A percentile compares a stretch with the other conserved stretches of the same genome.
These are phyloP conservation scores for Formica aserva DNA, from an alignment of 2,888 invertebrate genomes.

Conservation along the genomic window DNA sequence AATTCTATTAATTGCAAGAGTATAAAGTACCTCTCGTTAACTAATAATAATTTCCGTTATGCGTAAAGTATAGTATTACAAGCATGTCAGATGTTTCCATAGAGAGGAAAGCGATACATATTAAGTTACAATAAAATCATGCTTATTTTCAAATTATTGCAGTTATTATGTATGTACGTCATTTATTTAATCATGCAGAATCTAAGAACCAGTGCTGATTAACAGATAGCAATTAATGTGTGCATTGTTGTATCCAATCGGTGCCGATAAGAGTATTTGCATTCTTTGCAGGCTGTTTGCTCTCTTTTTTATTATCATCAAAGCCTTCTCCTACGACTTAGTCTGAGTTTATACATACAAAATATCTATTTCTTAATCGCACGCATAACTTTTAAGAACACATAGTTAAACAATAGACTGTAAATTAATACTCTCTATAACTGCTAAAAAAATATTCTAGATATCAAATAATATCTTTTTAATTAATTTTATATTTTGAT, in stretches of 20 bases:
- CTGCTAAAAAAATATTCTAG: neutral
- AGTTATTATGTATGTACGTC: neutral
- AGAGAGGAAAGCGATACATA: slow-evolving; percentile 11
- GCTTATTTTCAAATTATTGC: slow-evolving; percentile 34
- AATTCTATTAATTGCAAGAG: slow-evolving; percentile 17
- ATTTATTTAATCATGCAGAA: slow-evolving; percentile 24
- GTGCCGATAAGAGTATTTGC: neutral
- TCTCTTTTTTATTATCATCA: neutral
- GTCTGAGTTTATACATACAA: neutral
- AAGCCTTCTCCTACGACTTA: neutral
- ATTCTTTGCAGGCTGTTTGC: too few relatives aligned
- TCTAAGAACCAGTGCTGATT: slow-evolving; percentile 6
- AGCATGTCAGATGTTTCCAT: slow-evolving; percentile 31
- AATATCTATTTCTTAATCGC: neutral
- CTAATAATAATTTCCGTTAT: slow-evolving; percentile 23
- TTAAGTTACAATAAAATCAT: slow-evolving; percentile 28
- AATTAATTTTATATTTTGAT: neutral
- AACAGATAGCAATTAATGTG: slow-evolving; percentile 23
- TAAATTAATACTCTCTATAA: slow-evolving; percentile 7
- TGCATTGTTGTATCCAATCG: neutral
- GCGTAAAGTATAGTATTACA: slow-evolving; percentile 23
- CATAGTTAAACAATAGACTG: neutral
- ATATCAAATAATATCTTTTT: neutral
- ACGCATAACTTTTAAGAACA: slow-evolving; percentile 13
- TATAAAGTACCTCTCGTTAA: slow-evolving; percentile 11